A percentile compares a stretch with the other conserved stretches of the same genome.
Evolutionary conservation across 1,140 invertebrate genomes (phyloP).

Genomic region (Caerostris extrusa): DNA sequence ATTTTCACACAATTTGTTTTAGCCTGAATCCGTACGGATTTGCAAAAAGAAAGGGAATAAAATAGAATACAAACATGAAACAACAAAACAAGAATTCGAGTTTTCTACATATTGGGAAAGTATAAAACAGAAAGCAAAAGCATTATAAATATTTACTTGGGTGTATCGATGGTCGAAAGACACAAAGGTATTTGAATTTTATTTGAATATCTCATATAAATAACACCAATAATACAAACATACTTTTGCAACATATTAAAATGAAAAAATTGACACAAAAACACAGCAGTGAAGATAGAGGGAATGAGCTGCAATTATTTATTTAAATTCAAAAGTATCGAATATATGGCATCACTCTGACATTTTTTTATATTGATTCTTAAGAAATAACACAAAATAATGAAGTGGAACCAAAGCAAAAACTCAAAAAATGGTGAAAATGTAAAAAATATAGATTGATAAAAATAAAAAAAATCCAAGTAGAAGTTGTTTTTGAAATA

Average conservation of each 20-base stretch:
- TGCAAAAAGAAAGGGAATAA: not conserved
- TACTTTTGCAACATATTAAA: too few species aligned
- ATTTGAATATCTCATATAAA: not conserved
- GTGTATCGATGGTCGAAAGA: not conserved
- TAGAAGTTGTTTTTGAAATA: too few species aligned
- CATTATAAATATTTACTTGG: not conserved
- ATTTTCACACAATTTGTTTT: slow-evolving; percentile 31
- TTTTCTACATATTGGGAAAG: not conserved
- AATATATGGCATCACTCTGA: not conserved
- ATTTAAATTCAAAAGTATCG: not conserved
- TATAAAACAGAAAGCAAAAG: not conserved
- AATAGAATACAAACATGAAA: not conserved
- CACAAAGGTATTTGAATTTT: not conserved
- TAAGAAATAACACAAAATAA: too few species aligned
- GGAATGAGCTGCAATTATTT: not conserved
- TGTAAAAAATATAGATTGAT: too few species aligned
- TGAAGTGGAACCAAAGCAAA: too few species aligned
- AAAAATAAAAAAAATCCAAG: too few species aligned
- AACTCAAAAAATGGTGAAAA: too few species aligned
- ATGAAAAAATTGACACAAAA: not conserved
- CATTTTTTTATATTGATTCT: too few species aligned
- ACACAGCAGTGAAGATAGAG: not conserved
- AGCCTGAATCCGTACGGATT: not conserved
- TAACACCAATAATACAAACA: too few species aligned
- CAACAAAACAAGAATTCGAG: not conserved